Evolutionary conservation across 2,113 vertebrate genomes (phyloP).

Genomic region (Carollia perspicillata): DNA sequence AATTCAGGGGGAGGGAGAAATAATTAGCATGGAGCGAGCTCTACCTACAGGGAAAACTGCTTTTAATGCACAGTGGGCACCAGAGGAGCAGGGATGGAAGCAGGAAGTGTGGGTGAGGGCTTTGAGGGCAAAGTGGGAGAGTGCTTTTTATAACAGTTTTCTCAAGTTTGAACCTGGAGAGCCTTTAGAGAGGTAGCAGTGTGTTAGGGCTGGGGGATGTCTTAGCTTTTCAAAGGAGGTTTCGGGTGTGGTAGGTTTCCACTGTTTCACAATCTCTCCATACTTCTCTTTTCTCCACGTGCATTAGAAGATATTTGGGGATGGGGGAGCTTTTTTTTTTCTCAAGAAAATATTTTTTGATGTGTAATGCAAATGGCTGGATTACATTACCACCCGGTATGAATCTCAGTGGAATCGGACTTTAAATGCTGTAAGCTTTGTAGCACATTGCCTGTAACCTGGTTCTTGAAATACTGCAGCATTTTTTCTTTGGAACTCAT

Average conservation of each 20-base stretch:
- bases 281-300: conserved; percentile 55
- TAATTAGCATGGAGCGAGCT: not conserved
- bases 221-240: conserved; percentile 46
- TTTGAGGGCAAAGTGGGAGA: not conserved
- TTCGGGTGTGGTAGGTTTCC: conserved; percentile 58
- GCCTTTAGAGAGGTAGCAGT: conserved; percentile 8
- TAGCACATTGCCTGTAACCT: conserved; percentile 63
- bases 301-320: conserved; percentile 29
- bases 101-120: conserved; percentile 44
- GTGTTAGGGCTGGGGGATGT: conserved; percentile 1
- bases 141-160: conserved; percentile 56
- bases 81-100: conserved; percentile 36
- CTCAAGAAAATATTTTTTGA: conserved; percentile 45
- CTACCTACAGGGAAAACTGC: not conserved
- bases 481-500: conserved; percentile 68
- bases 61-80: conserved; percentile 43
- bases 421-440: conserved; percentile 52
- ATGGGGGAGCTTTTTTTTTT: not conserved
- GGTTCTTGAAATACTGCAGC: conserved; percentile 73
- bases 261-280: not conserved
- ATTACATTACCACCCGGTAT: not conserved
- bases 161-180: conserved; percentile 58
- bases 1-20: conserved; percentile 32
- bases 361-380: conserved; percentile 71
- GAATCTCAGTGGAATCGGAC: conserved; percentile 35